Percentiles rank a stretch among this genome's conserved stretches.
These are phyloP conservation scores for Lasaia peninsularis DNA, from an alignment of 1,140 invertebrate species.

Conservation along the genomic window DNA sequence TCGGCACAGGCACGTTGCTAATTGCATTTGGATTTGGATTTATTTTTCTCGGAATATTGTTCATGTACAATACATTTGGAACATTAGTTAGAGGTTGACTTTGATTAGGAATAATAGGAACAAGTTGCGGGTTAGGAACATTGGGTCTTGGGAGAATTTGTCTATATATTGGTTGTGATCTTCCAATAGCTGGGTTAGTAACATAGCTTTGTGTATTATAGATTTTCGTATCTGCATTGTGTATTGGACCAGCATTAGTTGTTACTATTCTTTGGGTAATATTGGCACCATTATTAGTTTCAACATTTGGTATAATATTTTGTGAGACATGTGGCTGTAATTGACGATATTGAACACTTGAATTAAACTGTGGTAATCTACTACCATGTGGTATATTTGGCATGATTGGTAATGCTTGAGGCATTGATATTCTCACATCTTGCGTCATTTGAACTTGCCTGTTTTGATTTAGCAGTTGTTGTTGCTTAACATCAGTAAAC, in stretches of 20 bases:
- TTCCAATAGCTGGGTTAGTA: not conserved
- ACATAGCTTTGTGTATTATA: not conserved
- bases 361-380: constrained; percentile 21
- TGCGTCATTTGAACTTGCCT: constrained; percentile 16
- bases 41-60: constrained; percentile 21
- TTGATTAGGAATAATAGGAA: constrained; percentile 21
- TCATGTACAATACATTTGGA: constrained; percentile 23
- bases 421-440: constrained; percentile 23
- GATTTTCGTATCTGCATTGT: not conserved
- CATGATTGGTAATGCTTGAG: constrained; percentile 25
- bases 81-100: not conserved
- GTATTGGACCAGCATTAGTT: not conserved
- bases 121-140: not conserved
- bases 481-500: constrained; percentile 20
- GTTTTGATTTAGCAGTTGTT: constrained; percentile 21
- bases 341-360: constrained; percentile 20
- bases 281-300: constrained; percentile 12
- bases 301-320: constrained; percentile 19
- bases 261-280: not conserved
- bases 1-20: constrained; percentile 1
- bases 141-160: not conserved
- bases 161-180: not conserved
- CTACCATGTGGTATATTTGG: constrained; percentile 31
- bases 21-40: not conserved
- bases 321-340: constrained; percentile 14